Evolutionary conservation across 1,140 invertebrate genomes (phyloP).

Genomic region (Metopolophium dirhodum): DNA sequence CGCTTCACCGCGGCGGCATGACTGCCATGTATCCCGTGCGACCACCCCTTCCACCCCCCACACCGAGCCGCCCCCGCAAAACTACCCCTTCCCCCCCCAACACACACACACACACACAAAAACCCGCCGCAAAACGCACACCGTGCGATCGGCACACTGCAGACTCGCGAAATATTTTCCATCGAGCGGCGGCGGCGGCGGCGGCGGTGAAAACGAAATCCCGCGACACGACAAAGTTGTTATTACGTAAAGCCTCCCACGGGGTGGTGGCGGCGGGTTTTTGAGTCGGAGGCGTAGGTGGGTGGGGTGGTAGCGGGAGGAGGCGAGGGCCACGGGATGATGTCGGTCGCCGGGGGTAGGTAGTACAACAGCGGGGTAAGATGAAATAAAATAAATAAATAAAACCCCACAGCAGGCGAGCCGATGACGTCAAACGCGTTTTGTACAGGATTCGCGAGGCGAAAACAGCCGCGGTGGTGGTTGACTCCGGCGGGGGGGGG

Average conservation of each 20-base stretch:
- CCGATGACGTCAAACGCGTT: slow-evolving; percentile 31
- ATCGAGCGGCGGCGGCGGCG: not conserved
- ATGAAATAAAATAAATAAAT: not conserved
- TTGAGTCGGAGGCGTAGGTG: not conserved
- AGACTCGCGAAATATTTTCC: not conserved
- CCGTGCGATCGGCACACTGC: not conserved
- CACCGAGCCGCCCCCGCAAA: not conserved
- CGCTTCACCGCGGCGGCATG: not conserved
- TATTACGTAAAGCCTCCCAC: slow-evolving; percentile 32
- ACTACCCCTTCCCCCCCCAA: not conserved
- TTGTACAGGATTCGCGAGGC: not conserved
- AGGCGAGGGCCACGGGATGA: not conserved
- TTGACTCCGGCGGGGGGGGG: not conserved
- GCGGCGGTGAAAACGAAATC: not conserved
- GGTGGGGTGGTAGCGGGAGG: not conserved
- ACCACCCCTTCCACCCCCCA: not conserved
- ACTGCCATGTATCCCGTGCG: not conserved
- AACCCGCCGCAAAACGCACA: not conserved
- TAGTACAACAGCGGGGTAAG: no score
- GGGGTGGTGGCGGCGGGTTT: not conserved
- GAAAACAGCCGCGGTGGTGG: not conserved
- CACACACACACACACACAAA: no score
- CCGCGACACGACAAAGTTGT: slow-evolving; percentile 3
- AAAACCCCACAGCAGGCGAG: not conserved
- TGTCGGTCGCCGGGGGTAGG: not conserved